phyloP scores from a whole-genome alignment of 92 coral and sea anemone genomes.

The Phymanthus crucifer region DNA sequence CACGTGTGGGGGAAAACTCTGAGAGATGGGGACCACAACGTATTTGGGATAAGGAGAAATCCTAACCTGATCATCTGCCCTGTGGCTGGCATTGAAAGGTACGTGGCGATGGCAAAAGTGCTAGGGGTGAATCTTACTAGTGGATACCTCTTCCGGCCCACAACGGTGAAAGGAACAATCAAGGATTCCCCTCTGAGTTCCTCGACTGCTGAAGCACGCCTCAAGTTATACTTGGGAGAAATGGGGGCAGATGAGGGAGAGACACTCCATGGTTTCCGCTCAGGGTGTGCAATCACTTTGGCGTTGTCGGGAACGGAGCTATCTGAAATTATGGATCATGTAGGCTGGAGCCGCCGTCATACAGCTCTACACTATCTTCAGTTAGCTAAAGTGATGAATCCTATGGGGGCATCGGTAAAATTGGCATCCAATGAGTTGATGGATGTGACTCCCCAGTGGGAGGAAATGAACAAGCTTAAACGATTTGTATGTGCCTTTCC shows the following conservation, averaged over 20 bases:
- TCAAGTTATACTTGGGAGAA: conserved; percentile 34
- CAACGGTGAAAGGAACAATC: conserved; percentile 36
- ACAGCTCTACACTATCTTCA: too few relatives aligned
- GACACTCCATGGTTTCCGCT: too few relatives aligned
- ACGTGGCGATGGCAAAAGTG: conserved; percentile 28
- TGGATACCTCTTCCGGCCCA: conserved; percentile 48
- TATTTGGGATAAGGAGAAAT: conserved; percentile 41
- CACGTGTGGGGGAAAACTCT: conserved; percentile 47
- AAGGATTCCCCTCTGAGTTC: conserved; percentile 22
- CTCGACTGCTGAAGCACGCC: conserved; percentile 36
- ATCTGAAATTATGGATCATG: too few relatives aligned
- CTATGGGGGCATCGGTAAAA: conserved; percentile 34
- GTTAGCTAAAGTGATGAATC: conserved; percentile 36
- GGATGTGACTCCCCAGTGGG: conserved; percentile 16
- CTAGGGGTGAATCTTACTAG: conserved; percentile 28
- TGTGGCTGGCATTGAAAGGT: conserved; percentile 39
- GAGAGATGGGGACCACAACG: conserved; percentile 37
- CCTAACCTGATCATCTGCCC: conserved; percentile 40
- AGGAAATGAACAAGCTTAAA: conserved; percentile 35
- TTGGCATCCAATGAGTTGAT: conserved; percentile 9
- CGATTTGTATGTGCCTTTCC: conserved; percentile 42
- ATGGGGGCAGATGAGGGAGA: too few relatives aligned
- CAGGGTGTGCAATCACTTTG: too few relatives aligned
- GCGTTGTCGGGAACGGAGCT: too few relatives aligned
- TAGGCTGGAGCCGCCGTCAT: too few relatives aligned